These are phyloP conservation scores for Anabas testudineus DNA, from an alignment of 2,797 vertebrate species.

Conservation along the genomic window DNA sequence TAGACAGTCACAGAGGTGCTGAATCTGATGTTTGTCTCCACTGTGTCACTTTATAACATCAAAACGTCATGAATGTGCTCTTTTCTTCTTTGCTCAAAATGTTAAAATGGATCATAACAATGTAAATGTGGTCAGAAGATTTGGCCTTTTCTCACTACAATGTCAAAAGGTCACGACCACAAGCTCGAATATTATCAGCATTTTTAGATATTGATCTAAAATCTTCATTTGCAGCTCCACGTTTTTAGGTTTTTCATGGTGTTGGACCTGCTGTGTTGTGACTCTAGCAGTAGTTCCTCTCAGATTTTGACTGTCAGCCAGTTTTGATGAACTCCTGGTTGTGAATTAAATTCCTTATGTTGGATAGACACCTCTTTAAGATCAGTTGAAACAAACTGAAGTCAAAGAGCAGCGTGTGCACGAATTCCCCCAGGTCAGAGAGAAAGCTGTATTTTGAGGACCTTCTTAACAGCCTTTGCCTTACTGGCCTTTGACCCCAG, in stretches of 20 bases:
- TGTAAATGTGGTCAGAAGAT: background rate
- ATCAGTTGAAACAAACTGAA: slow-evolving; percentile 6
- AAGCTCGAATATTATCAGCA: no score
- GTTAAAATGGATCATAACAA: background rate
- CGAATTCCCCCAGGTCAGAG: slow-evolving; percentile 73
- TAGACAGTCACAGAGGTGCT: background rate
- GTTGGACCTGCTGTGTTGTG: no score
- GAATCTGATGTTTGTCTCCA: background rate
- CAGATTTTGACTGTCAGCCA: background rate
- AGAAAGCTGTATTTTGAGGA: slow-evolving; percentile 77
- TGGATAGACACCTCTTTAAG: slow-evolving; percentile 12
- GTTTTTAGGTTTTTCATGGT: no score
- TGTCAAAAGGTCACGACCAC: no score
- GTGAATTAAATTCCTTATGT: background rate
- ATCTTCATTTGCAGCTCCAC: no score
- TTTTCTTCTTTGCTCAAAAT: background rate
- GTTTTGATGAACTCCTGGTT: background rate
- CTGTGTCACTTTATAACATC: background rate
- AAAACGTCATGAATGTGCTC: background rate
- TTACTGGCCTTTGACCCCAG: slow-evolving; percentile 75
- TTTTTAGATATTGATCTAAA: no score
- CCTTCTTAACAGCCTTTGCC: slow-evolving; percentile 78
- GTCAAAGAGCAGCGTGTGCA: slow-evolving; percentile 60
- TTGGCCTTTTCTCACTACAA: background rate
- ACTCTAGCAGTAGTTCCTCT: background rate